Evolutionary conservation across 2,113 vertebrate species (phyloP).

Genomic region (Caloenas nicobarica): DNA sequence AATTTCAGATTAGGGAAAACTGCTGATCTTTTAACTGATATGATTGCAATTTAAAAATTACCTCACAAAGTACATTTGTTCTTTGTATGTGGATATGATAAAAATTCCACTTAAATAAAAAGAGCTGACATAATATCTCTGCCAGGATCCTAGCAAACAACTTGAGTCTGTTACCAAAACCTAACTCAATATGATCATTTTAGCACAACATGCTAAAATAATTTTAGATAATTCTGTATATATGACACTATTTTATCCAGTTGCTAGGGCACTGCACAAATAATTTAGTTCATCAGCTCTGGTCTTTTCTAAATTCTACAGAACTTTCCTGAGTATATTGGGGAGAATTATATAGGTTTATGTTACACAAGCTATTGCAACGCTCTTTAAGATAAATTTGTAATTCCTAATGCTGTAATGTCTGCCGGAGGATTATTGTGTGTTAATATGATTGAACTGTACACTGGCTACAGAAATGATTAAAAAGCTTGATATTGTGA

Average conservation of each 20-base stretch:
- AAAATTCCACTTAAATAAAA: background rate
- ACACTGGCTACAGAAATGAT: background rate
- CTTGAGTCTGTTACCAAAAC: background rate
- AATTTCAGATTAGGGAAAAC: background rate
- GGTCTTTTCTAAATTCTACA: background rate
- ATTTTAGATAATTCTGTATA: background rate
- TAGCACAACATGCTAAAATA: background rate
- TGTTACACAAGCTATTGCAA: background rate
- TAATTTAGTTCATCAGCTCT: background rate
- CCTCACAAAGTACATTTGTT: background rate
- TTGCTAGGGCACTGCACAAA: background rate
- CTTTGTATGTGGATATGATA: background rate
- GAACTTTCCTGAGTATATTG: background rate
- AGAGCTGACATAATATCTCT: background rate
- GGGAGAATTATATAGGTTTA: background rate
- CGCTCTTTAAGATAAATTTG: background rate
- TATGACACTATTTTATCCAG: background rate
- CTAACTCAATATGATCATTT: background rate
- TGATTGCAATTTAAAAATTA: background rate
- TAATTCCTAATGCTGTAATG: slow-evolving; percentile 13
- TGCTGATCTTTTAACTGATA: background rate
- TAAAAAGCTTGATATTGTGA: background rate
- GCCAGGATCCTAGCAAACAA: background rate
- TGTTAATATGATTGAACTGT: slow-evolving; percentile 24
- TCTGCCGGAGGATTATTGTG: slow-evolving; percentile 22